phyloP scores from a whole-genome alignment of 2,888 invertebrate species.

The Caenorhabditis angaria region DNA sequence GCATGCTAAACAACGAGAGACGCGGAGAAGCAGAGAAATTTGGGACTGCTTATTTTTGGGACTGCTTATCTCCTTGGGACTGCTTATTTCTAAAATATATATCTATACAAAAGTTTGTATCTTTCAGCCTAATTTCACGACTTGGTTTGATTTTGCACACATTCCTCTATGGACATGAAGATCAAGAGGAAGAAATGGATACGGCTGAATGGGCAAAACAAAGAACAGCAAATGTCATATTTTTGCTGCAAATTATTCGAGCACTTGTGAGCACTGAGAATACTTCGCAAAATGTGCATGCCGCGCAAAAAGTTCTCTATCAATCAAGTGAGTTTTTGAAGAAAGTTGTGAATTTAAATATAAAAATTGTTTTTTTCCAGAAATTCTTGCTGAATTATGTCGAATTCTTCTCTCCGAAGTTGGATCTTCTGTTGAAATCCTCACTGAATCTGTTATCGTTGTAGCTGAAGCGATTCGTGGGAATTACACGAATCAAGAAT shows the following conservation, averaged over 20 bases:
- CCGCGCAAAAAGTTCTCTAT: constrained; percentile 89
- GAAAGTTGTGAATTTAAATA: too few relatives aligned
- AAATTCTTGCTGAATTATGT: constrained; percentile 83
- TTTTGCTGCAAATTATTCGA: constrained; percentile 78
- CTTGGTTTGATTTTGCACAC: constrained; percentile 79
- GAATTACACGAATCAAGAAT: constrained; percentile 88
- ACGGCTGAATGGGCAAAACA: constrained; percentile 75
- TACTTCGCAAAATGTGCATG: constrained; percentile 81
- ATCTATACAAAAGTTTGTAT: too few relatives aligned
- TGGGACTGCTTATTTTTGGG: too few relatives aligned
- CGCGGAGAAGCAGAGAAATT: too few relatives aligned
- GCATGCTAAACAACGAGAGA: too few relatives aligned
- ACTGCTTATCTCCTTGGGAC: too few relatives aligned
- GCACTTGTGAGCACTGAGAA: constrained; percentile 92
- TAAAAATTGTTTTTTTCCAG: constrained; percentile 65
- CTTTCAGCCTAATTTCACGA: constrained; percentile 88
- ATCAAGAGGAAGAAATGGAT: constrained; percentile 40
- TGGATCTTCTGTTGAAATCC: constrained; percentile 93
- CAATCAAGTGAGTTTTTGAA: constrained; percentile 78
- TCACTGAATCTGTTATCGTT: constrained; percentile 81
- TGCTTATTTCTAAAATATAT: too few relatives aligned
- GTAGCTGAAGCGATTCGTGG: constrained; percentile 94
- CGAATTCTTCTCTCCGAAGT: constrained; percentile 88
- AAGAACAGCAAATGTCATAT: constrained; percentile 87
- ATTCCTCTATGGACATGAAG: constrained; percentile 79